These are phyloP conservation scores for Dorcus hopei DNA, from an alignment of 2,888 invertebrate genomes.

Conservation along the genomic window DNA sequence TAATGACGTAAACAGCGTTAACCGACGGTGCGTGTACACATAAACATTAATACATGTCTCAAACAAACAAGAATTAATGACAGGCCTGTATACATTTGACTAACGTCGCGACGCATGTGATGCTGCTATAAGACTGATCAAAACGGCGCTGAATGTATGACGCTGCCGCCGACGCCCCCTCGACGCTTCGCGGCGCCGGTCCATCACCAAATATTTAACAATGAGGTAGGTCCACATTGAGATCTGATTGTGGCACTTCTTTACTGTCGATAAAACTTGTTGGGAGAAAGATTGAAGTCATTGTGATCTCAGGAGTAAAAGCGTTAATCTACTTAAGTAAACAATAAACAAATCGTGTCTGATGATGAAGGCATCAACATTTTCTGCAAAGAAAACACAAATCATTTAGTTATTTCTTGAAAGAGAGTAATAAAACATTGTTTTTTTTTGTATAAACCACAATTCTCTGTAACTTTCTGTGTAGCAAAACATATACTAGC, in stretches of 20 bases:
- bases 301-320: not conserved
- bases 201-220: conserved; percentile 20
- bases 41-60: conserved; percentile 21
- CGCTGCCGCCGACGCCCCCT: conserved; percentile 32
- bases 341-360: not conserved
- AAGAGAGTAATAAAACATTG: too few relatives aligned
- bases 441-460: too few relatives aligned
- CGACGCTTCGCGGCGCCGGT: conserved; percentile 32
- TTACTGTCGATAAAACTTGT: not conserved
- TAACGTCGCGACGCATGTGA: conserved; percentile 25
- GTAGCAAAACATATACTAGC: too few relatives aligned
- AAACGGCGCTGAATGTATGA: conserved; percentile 25
- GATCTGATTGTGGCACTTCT: too few relatives aligned
- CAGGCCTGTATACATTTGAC: conserved; percentile 5
- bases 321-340: not conserved
- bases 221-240: conserved; percentile 12
- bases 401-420: too few relatives aligned
- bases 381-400: too few relatives aligned
- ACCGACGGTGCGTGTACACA: conserved; percentile 16
- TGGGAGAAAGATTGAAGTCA: conserved; percentile 5
- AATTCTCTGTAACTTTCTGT: too few relatives aligned
- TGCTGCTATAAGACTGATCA: conserved; percentile 24
- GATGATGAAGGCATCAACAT: not conserved
- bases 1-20: conserved; percentile 7
- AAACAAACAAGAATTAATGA: conserved; percentile 20